Conservation (phyloP, 2,888 invertebrate species). For the Torymus auratus region DNA sequence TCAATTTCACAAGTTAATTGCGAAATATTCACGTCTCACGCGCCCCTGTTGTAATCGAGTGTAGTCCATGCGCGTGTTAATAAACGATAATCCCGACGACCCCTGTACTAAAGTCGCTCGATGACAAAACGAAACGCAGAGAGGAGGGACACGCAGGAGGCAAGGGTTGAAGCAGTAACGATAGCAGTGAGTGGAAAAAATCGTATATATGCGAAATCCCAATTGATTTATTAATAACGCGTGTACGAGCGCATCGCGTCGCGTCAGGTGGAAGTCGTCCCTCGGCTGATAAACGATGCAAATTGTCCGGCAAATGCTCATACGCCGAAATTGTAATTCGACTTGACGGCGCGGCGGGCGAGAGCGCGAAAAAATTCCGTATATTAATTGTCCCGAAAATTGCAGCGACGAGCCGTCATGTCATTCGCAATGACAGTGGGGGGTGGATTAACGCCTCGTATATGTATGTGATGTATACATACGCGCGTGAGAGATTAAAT, state of each 20-base stretch:
- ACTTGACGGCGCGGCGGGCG: constrained; percentile 17
- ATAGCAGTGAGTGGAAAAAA: not conserved
- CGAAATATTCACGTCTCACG: no score
- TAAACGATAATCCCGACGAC: no score
- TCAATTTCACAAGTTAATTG: not conserved
- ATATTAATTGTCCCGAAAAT: constrained; percentile 49
- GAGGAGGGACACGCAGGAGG: no score
- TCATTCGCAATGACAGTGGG: constrained; percentile 30
- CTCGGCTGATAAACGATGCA: constrained; percentile 38
- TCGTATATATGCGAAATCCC: not conserved
- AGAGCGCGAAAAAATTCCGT: constrained; percentile 16
- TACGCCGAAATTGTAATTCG: constrained; percentile 28
- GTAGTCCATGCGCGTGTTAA: not conserved
- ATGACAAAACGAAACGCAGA: no score
- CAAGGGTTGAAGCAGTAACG: no score
- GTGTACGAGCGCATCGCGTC: not conserved
- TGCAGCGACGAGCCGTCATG: constrained; percentile 35
- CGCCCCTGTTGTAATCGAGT: not conserved
- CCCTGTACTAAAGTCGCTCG: no score
- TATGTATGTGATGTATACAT: not conserved
- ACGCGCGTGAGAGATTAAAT: constrained; percentile 41
- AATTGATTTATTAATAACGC: constrained; percentile 38
- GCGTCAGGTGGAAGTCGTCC: not conserved
- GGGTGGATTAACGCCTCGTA: constrained; percentile 27
- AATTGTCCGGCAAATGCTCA: constrained; percentile 21